Conservation (phyloP, 2,888 invertebrate species). For the Tachystola acroxantha region DNA sequence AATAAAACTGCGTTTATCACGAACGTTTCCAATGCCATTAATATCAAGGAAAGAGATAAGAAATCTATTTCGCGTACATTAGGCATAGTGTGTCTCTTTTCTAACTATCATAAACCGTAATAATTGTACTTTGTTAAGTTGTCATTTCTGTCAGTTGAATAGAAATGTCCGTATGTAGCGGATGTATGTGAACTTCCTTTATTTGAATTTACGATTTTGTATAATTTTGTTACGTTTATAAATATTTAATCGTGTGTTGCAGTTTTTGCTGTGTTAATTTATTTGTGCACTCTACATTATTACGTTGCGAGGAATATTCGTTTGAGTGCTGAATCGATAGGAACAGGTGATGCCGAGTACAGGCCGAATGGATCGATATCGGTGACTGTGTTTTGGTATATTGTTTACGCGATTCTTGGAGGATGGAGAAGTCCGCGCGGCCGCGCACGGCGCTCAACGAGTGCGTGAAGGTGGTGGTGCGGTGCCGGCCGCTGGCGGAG, state of each 20-base stretch:
- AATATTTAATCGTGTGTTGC: constrained; percentile 50
- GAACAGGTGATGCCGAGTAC: constrained; percentile 65
- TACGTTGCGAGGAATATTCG: constrained; percentile 19
- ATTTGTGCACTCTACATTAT: constrained; percentile 25
- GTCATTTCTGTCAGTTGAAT: constrained; percentile 49
- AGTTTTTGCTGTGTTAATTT: constrained; percentile 34
- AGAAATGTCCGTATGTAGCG: constrained; percentile 49
- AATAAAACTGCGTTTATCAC: too few relatives aligned
- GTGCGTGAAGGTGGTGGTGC: constrained; percentile 96
- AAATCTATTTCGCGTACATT: too few relatives aligned
- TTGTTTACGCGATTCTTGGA: constrained; percentile 43
- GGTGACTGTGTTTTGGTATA: constrained; percentile 54
- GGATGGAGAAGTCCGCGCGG: constrained; percentile 71
- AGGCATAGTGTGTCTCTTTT: too few relatives aligned
- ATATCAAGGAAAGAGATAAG: too few relatives aligned
- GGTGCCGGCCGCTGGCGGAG: constrained; percentile 96
- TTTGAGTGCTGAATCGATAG: constrained; percentile 28
- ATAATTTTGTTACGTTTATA: constrained; percentile 56
- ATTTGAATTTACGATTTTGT: constrained; percentile 62
- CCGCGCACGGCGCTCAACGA: constrained; percentile 82
- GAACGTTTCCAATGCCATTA: too few relatives aligned
- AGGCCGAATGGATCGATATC: constrained; percentile 73
- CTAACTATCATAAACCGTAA: too few relatives aligned
- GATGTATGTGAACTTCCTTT: constrained; percentile 37
- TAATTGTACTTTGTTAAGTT: too few relatives aligned